Evolutionary conservation across 2,113 vertebrate species (phyloP).

Genomic region (Menura novaehollandiae): DNA sequence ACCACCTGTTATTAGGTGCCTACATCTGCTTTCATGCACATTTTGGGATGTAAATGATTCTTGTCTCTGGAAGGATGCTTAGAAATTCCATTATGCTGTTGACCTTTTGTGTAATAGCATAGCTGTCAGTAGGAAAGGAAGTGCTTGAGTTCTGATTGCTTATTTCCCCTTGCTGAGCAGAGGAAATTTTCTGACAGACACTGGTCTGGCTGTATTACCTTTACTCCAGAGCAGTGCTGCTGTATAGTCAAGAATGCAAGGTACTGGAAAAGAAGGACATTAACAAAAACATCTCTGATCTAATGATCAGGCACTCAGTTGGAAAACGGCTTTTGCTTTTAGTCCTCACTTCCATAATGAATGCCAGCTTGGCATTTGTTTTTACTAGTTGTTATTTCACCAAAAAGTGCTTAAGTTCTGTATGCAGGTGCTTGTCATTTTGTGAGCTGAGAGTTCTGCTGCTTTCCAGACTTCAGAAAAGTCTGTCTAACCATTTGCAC

Average conservation of each 20-base stretch:
- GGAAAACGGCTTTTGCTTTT: background rate
- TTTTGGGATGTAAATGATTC: background rate
- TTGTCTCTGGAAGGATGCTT: background rate
- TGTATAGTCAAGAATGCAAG: background rate
- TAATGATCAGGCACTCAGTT: accelerated
- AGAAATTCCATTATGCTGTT: background rate
- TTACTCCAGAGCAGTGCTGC: background rate
- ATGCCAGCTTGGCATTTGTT: background rate
- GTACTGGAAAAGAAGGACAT: background rate
- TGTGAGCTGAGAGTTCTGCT: background rate
- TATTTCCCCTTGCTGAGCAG: background rate
- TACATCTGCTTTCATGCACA: accelerated
- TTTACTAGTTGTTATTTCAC: background rate
- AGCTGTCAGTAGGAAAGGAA: background rate
- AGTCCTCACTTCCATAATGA: background rate
- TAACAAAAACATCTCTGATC: background rate
- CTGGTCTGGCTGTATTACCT: background rate
- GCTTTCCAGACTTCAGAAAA: background rate
- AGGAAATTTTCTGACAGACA: background rate
- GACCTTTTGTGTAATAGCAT: background rate
- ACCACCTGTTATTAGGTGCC: background rate
- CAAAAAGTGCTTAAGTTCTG: background rate
- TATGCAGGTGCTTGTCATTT: background rate
- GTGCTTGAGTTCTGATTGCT: background rate
- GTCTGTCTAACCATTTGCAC: background rate